These are phyloP conservation scores for Seriola quinqueradiata DNA, from an alignment of 2,113 vertebrate genomes.

Conservation along the genomic window DNA sequence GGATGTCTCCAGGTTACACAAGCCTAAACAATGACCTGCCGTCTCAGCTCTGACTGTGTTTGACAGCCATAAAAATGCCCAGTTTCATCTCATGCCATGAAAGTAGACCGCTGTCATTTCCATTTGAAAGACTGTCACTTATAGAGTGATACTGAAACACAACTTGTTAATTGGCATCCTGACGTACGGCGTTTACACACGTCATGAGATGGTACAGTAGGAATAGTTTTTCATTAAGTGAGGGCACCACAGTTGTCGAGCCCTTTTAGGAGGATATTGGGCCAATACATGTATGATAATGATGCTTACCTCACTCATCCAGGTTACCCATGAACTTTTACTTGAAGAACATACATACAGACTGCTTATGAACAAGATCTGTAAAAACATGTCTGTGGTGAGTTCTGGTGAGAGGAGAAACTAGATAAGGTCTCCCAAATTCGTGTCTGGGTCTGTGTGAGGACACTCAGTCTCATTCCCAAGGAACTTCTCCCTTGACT, in stretches of 20 bases:
- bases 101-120: constrained; percentile 53
- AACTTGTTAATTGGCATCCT: constrained; percentile 14
- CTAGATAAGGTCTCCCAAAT: background rate
- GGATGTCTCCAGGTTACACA: background rate
- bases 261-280: background rate
- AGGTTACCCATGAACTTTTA: background rate
- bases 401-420: background rate
- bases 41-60: background rate
- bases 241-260: background rate
- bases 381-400: background rate
- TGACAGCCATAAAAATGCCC: constrained; percentile 62
- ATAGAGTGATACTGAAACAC: background rate
- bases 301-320: background rate
- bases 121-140: constrained; percentile 42
- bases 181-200: constrained; percentile 7
- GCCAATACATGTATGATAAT: background rate
- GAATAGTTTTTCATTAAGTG: background rate
- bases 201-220: background rate
- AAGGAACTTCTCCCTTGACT: background rate
- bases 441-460: constrained; percentile 2
- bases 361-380: background rate
- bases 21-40: background rate
- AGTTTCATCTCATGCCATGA: constrained; percentile 33
- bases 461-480: background rate
- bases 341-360: background rate